These are phyloP conservation scores for Scaptomyza polygonia DNA, from an alignment of 2,888 invertebrate species.

Conservation along the genomic window DNA sequence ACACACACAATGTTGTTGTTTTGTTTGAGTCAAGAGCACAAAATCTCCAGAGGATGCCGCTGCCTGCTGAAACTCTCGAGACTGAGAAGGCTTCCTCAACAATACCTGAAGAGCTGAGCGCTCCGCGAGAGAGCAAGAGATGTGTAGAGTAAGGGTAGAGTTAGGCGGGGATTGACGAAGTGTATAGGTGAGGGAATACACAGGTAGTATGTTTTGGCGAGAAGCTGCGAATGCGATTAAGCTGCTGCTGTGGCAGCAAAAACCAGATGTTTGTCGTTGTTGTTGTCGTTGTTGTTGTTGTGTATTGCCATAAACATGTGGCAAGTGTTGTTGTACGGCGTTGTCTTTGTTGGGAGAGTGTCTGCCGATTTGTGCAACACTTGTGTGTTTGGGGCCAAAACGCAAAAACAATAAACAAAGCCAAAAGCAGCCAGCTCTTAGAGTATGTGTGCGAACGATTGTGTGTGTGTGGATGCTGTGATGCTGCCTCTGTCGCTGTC, in stretches of 20 bases:
- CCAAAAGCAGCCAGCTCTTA: slow-evolving; percentile 44
- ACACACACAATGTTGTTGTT: slow-evolving; percentile 44
- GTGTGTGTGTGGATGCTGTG: slow-evolving; percentile 37
- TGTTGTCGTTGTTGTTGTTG: slow-evolving; percentile 42
- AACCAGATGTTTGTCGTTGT: slow-evolving; percentile 31
- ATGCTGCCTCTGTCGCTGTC: slow-evolving; percentile 20
- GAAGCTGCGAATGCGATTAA: slow-evolving; percentile 63
- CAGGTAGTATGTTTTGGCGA: slow-evolving; percentile 26
- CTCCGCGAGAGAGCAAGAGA: neutral
- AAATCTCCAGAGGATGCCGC: slow-evolving; percentile 58
- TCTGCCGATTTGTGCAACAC: slow-evolving; percentile 80
- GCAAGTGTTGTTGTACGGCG: slow-evolving; percentile 49
- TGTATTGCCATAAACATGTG: slow-evolving; percentile 66
- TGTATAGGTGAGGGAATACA: neutral
- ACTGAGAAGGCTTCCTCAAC: slow-evolving; percentile 13
- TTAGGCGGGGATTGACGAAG: neutral
- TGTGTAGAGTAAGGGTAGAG: slow-evolving; percentile 1
- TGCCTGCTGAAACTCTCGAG: slow-evolving; percentile 12
- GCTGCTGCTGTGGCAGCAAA: slow-evolving; percentile 41
- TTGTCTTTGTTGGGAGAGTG: slow-evolving; percentile 50
- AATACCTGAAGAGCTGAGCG: slow-evolving; percentile 27
- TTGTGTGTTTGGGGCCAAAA: slow-evolving; percentile 59
- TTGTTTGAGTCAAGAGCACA: slow-evolving; percentile 6
- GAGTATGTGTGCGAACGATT: slow-evolving; percentile 28
- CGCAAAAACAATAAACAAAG: slow-evolving; percentile 72